A percentile compares a stretch with the other conserved stretches of the same genome.
phyloP scores from a whole-genome alignment of 2,113 vertebrate genomes.

The Strix aluco region DNA sequence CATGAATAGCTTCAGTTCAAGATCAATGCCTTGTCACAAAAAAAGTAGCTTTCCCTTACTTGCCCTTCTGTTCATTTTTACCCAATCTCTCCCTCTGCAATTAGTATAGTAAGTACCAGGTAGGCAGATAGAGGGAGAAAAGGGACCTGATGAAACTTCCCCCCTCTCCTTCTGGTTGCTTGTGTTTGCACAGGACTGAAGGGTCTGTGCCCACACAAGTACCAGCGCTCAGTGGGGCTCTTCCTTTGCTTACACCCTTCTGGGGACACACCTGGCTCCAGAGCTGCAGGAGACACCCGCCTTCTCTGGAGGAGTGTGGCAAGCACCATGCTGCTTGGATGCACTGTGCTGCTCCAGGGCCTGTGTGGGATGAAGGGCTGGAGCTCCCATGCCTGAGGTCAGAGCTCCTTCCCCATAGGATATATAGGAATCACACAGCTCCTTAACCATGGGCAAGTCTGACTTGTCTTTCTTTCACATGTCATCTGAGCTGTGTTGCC shows the following conservation, averaged over 20 bases:
- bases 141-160: not conserved
- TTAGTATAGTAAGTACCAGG: not conserved
- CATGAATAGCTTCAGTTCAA: not conserved
- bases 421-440: not conserved
- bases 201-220: not conserved
- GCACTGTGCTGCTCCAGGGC: not conserved
- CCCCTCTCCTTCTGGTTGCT: not conserved
- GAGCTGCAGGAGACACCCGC: not conserved
- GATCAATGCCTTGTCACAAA: not conserved
- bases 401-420: not conserved
- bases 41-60: not conserved
- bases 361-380: not conserved
- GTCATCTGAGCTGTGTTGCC: not conserved
- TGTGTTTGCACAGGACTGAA: not conserved
- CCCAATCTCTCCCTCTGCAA: not conserved
- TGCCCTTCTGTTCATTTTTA: not conserved
- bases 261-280: not conserved
- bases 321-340: not conserved
- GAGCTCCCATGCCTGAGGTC: rapidly evolving
- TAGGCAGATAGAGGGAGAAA: not conserved
- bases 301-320: not conserved
- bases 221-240: rapidly evolving
- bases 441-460: not conserved
- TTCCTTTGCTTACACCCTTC: not conserved
- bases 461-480: not conserved